phyloP scores from a whole-genome alignment of 2,888 invertebrate species.

The Fissipunctia ypsillon region DNA sequence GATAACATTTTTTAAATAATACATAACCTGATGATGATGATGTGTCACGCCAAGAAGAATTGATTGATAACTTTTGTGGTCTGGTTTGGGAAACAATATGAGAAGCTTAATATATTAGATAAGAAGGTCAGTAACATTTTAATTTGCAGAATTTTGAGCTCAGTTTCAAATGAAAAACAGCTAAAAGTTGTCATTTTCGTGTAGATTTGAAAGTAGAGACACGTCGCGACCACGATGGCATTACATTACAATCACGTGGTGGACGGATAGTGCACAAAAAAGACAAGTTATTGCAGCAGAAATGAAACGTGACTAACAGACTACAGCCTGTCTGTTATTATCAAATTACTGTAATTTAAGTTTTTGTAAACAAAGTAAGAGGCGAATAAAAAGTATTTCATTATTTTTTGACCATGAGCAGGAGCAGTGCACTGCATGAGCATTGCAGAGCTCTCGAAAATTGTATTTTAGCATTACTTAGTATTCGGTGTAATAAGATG shows the following conservation, averaged over 20 bases:
- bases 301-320: conserved; percentile 45
- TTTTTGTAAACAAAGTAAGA: conserved; percentile 42
- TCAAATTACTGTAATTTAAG: conserved; percentile 49
- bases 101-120: neutral
- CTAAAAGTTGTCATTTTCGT: neutral
- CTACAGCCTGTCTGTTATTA: conserved; percentile 25
- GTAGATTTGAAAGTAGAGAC: conserved; percentile 9
- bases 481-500: neutral
- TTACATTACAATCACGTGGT: neutral
- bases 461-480: neutral
- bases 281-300: conserved; percentile 28
- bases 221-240: neutral
- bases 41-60: neutral
- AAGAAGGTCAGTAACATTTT: neutral
- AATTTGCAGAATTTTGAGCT: neutral
- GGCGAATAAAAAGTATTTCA: conserved; percentile 12
- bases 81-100: neutral
- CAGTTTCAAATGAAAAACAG: too few species aligned
- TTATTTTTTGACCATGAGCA: conserved; percentile 13
- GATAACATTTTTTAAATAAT: neutral
- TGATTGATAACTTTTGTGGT: neutral
- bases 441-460: neutral
- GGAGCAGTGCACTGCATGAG: too few species aligned
- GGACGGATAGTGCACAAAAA: conserved; percentile 31
- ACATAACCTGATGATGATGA: neutral